phyloP scores from a whole-genome alignment of 2,888 invertebrate genomes.

The Lasioglossum figueresi region DNA sequence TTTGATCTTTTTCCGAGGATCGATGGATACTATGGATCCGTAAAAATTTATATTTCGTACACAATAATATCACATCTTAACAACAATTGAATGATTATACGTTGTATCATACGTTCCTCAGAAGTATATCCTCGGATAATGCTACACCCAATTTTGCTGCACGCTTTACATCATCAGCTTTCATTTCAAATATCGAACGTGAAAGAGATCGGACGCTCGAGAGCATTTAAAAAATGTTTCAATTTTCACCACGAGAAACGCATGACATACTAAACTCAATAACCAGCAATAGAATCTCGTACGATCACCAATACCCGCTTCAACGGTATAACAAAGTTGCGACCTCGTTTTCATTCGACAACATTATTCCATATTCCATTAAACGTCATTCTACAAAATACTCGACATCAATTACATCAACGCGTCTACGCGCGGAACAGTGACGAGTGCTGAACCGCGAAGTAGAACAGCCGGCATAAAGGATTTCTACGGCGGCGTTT shows the following conservation, averaged over 20 bases:
- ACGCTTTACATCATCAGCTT: background rate
- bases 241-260: background rate
- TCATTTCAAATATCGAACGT: background rate
- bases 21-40: background rate
- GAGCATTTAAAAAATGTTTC: background rate
- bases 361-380: background rate
- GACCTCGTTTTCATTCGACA: background rate
- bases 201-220: background rate
- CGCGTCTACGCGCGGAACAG: constrained; percentile 25
- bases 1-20: background rate
- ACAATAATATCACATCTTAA: background rate
- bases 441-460: too few species aligned
- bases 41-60: background rate
- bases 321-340: background rate
- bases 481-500: constrained; percentile 21
- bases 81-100: too few species aligned
- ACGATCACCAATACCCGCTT: background rate
- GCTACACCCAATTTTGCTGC: too few species aligned
- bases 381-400: background rate
- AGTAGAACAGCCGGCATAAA: constrained; percentile 21
- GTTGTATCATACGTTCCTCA: too few species aligned
- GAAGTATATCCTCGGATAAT: too few species aligned
- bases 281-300: background rate
- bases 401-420: constrained; percentile 28
- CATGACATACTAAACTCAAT: background rate